phyloP scores from a whole-genome alignment of 1,140 invertebrate genomes.

The Hyles euphorbiae region DNA sequence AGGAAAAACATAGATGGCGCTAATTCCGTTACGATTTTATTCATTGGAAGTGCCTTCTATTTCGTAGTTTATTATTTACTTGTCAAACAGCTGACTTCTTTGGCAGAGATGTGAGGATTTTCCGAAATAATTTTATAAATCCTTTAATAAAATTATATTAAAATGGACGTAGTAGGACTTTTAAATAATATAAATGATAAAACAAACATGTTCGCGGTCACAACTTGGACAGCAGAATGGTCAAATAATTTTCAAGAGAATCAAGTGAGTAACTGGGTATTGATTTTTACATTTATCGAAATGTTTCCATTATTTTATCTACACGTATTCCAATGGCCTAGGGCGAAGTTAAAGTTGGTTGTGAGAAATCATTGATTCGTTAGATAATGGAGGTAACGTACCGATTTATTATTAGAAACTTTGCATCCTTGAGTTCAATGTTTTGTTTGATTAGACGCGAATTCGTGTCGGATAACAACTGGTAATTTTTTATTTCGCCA shows the following conservation, averaged over 20 bases:
- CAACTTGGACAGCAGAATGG: constrained; percentile 68
- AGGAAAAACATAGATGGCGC: too few relatives aligned
- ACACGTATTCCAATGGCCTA: too few relatives aligned
- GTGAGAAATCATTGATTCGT: neutral
- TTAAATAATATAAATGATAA: constrained; percentile 66
- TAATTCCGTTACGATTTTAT: too few relatives aligned
- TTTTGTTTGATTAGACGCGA: constrained; percentile 2
- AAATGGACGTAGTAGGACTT: constrained; percentile 66
- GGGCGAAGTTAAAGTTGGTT: too few relatives aligned
- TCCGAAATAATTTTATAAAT: constrained; percentile 12
- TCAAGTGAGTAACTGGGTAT: constrained; percentile 67
- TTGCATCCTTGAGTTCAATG: constrained; percentile 46
- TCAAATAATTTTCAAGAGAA: constrained; percentile 67
- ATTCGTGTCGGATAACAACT: neutral
- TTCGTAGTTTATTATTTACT: constrained; percentile 7
- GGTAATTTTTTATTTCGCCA: neutral
- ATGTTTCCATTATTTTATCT: too few relatives aligned
- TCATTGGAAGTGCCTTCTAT: too few relatives aligned
- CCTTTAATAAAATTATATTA: constrained; percentile 25
- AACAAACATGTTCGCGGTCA: constrained; percentile 64
- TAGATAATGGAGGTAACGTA: constrained; percentile 27
- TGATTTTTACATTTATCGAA: constrained; percentile 36
- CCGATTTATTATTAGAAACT: constrained; percentile 16
- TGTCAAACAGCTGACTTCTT: constrained; percentile 45
- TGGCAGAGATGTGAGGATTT: constrained; percentile 15